Percentiles rank a stretch among this genome's conserved stretches.
These are phyloP conservation scores for Pogonocichla stellata DNA, from an alignment of 2,113 vertebrate genomes.

Conservation along the genomic window DNA sequence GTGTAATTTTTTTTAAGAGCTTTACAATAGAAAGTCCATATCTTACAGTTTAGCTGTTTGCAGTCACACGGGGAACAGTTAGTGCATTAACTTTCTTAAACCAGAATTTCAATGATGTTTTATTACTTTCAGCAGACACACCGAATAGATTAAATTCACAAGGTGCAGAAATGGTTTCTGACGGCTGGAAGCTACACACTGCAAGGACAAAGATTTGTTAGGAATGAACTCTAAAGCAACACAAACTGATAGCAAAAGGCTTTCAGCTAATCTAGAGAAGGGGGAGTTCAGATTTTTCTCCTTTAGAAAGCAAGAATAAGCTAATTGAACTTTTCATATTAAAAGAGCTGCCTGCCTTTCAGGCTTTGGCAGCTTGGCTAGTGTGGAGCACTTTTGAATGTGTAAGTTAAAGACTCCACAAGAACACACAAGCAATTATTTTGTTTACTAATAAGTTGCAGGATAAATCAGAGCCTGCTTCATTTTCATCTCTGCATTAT, in stretches of 20 bases:
- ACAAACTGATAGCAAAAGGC: neutral
- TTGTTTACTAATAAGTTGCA: neutral
- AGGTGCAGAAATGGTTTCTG: slow-evolving; percentile 3
- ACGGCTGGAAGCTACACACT: neutral
- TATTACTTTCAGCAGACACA: slow-evolving; percentile 25
- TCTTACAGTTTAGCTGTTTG: neutral
- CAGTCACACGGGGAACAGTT: neutral
- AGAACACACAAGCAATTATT: neutral
- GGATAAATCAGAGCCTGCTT: neutral
- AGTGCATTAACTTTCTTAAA: neutral
- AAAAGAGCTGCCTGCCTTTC: neutral
- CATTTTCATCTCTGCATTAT: neutral
- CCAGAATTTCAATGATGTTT: slow-evolving; percentile 26
- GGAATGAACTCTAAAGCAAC: neutral
- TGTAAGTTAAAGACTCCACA: neutral
- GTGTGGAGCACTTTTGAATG: neutral
- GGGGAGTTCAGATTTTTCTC: neutral
- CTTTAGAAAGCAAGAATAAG: neutral
- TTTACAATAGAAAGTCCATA: neutral
- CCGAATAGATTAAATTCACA: slow-evolving; percentile 25
- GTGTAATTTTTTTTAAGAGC: neutral
- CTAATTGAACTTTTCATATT: neutral
- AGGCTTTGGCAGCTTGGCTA: neutral
- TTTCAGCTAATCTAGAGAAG: neutral
- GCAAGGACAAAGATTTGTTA: slow-evolving; percentile 33